Conservation (phyloP, 35 echinoderm and acorn worm species). For the Lytechinus pictus region DNA sequence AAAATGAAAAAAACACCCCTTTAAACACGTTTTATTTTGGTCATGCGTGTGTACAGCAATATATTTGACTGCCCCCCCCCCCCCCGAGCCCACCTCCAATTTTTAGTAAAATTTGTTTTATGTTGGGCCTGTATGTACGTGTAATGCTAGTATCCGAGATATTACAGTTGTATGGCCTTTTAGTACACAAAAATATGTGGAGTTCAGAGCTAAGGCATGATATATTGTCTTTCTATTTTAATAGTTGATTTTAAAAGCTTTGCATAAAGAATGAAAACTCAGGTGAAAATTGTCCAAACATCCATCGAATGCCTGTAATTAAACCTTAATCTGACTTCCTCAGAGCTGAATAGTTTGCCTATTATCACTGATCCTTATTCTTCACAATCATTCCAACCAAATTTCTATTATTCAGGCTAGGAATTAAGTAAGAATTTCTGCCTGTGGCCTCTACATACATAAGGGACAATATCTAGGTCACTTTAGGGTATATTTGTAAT, state of each 20-base stretch:
- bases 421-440: neutral
- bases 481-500: neutral
- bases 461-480: neutral
- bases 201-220: neutral
- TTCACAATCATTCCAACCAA: neutral
- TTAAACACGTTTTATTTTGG: too few relatives aligned
- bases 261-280: too few relatives aligned
- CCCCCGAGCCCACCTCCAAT: too few relatives aligned
- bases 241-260: too few relatives aligned
- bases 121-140: too few relatives aligned
- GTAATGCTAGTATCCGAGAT: too few relatives aligned
- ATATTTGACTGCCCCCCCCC: too few relatives aligned
- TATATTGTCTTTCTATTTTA: neutral
- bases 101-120: too few relatives aligned
- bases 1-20: too few relatives aligned
- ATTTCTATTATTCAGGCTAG: neutral
- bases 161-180: too few relatives aligned
- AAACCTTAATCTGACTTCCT: neutral
- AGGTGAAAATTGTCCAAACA: neutral
- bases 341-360: neutral
- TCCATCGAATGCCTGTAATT: neutral
- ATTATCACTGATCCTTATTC: neutral
- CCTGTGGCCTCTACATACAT: neutral
- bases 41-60: too few relatives aligned
- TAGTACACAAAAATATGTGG: too few relatives aligned